Base-by-base conservation (phyloP, 2,113 vertebrate genomes). In the Fukomys damarensis region DNA sequence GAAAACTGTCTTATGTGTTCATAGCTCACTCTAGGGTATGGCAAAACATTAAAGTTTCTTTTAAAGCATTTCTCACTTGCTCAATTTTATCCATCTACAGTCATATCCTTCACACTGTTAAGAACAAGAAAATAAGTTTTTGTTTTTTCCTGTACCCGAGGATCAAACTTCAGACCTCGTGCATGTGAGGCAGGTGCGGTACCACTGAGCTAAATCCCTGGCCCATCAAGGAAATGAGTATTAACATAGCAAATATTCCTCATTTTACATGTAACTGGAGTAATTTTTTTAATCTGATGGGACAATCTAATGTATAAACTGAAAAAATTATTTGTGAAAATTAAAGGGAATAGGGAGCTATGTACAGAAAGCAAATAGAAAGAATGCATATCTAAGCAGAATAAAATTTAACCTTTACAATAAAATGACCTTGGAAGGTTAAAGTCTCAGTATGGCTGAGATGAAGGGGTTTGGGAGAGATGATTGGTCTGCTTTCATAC, bases 11-110 rank as follows among this genome's bases (percentile, higher is more conserved):
- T 63, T 93, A 96, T 81, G 65, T 89, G 89, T 81, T 90, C 90
- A 95, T 87, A 95, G 95, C 86, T 96, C 93, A 97, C 96, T 96
- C 97, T 96, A 32, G 86, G 68, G 93, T 96, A 82, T 89, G 94
- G 95, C 12, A 96, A 96, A 91, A 97, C 30, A 81, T 96, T 86
- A 81, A 54, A 38, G 74, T 93, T 96, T 66, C 70, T 87, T 82
- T 92, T 22, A 83, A 22, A 3, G 92, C 84, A 96, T 93, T 97
- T 59, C 79, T 96, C 93, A 94, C n/a, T 93, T 95, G 43, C 54
- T 76, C 70, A 66, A 89, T 97, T 98, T 96, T 72, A 77, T 95
- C 83, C 96, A 61, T 96, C 90, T 96, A 91, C 54, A 68, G 52
- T 61, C 9, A 32, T 41, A 43, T 5, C n/a, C 81, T 72, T 63